phyloP scores from a whole-genome alignment of 2,113 vertebrate genomes.

The Psittacula cyanocephala region DNA sequence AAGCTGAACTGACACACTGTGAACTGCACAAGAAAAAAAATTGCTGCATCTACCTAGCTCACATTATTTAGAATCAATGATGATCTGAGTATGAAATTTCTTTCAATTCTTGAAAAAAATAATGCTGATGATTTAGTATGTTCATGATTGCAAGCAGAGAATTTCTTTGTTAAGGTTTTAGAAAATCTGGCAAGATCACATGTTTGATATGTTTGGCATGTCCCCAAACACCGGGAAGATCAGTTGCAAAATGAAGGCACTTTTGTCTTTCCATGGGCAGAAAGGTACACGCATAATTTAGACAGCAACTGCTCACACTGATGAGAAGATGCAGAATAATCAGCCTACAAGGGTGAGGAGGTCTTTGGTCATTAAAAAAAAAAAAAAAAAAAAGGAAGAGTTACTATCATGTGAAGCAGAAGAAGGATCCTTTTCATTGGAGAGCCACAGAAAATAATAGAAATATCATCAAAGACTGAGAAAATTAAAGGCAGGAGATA shows the following conservation, averaged over 20 bases:
- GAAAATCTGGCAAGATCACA: neutral
- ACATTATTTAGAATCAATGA: neutral
- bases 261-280: neutral
- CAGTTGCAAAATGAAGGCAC: neutral
- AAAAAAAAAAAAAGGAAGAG: neutral
- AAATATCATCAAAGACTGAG: neutral
- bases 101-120: neutral
- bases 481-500: neutral
- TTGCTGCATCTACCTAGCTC: neutral
- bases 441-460: neutral
- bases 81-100: neutral
- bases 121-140: accelerated
- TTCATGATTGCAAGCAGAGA: neutral
- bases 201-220: neutral
- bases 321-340: neutral
- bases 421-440: neutral
- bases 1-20: neutral
- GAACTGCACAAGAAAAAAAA: neutral
- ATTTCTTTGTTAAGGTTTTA: neutral
- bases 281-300: neutral
- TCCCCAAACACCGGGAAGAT: neutral
- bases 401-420: neutral
- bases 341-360: neutral
- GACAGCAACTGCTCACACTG: neutral
- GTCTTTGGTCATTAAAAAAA: neutral